Conservation (phyloP, 92 coral and sea anemone genomes). For the Heteractis magnifica region DNA sequence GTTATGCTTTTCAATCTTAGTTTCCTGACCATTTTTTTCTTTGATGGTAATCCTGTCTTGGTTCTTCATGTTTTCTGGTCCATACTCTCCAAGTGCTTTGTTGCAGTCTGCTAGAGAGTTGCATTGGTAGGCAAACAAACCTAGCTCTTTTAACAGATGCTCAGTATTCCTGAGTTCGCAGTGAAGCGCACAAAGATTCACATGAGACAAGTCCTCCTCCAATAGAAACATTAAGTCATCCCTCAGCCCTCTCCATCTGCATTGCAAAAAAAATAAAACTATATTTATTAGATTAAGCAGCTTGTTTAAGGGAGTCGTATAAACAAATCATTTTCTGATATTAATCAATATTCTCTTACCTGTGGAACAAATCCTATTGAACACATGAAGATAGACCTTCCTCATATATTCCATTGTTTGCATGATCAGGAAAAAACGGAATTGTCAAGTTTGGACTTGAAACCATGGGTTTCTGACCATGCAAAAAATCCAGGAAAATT, state of each 20-base stretch:
- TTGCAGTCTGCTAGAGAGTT: conserved; percentile 49
- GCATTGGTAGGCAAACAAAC: conserved; percentile 49
- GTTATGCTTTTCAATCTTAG: not conserved
- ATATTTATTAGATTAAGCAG: not conserved
- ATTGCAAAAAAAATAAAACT: not conserved
- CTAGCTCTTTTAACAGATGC: conserved; percentile 45
- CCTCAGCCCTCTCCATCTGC: conserved; percentile 45
- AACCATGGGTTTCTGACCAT: no score
- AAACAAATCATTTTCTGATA: no score
- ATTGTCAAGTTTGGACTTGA: no score
- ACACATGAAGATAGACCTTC: no score
- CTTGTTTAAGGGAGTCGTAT: no score
- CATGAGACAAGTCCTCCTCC: conserved; percentile 40
- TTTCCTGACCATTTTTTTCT: conserved; percentile 38
- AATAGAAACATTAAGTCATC: conserved; percentile 40
- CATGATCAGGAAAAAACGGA: no score
- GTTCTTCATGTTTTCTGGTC: conserved; percentile 58
- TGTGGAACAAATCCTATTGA: no score
- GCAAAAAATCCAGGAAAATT: no score
- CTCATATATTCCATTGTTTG: no score
- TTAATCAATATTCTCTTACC: no score
- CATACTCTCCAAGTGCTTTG: conserved; percentile 42
- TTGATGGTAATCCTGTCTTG: conserved; percentile 16
- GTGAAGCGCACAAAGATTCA: conserved; percentile 48
- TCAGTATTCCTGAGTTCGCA: conserved; percentile 44